Evolutionary conservation across 2,888 invertebrate species (phyloP).

Genomic region (Tineola bisselliella): DNA sequence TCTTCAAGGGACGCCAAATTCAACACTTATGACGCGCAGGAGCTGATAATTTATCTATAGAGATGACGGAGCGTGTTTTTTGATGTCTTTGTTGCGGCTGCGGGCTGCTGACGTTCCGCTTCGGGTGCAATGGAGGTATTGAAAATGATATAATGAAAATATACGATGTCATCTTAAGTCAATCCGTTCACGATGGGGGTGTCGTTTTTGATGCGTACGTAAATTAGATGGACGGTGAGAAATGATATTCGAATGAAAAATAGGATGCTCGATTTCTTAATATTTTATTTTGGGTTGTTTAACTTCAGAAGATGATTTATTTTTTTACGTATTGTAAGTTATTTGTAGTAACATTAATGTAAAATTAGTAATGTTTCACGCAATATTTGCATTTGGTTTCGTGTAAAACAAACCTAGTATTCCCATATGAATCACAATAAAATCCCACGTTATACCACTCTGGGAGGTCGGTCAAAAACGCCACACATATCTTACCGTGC

Average conservation of each 20-base stretch:
- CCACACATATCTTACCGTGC: conserved; percentile 28
- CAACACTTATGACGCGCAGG: conserved; percentile 41
- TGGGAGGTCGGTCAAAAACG: conserved; percentile 10
- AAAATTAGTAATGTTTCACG: too few relatives aligned
- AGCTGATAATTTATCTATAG: conserved; percentile 49
- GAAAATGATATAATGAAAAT: conserved; percentile 31
- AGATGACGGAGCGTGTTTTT: conserved; percentile 39
- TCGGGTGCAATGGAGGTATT: conserved; percentile 14
- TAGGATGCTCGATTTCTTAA: background rate
- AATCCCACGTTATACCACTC: background rate
- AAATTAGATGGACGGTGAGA: conserved; percentile 5
- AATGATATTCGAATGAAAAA: background rate
- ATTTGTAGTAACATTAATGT: too few relatives aligned
- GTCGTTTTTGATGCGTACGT: background rate
- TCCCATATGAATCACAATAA: conserved; percentile 1
- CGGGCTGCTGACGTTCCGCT: conserved; percentile 18
- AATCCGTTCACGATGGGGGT: conserved; percentile 33
- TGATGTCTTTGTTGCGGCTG: conserved; percentile 3
- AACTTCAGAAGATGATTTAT: background rate
- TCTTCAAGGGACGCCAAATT: conserved; percentile 52
- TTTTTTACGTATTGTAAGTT: too few relatives aligned
- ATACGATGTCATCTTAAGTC: conserved; percentile 48
- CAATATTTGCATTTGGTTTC: too few relatives aligned
- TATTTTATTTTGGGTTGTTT: background rate
- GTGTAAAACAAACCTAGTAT: background rate